A percentile compares a stretch with the other conserved stretches of the same genome.
These are phyloP conservation scores for Brachionichthys hirsutus DNA, from an alignment of 2,113 vertebrate species.

Conservation along the genomic window DNA sequence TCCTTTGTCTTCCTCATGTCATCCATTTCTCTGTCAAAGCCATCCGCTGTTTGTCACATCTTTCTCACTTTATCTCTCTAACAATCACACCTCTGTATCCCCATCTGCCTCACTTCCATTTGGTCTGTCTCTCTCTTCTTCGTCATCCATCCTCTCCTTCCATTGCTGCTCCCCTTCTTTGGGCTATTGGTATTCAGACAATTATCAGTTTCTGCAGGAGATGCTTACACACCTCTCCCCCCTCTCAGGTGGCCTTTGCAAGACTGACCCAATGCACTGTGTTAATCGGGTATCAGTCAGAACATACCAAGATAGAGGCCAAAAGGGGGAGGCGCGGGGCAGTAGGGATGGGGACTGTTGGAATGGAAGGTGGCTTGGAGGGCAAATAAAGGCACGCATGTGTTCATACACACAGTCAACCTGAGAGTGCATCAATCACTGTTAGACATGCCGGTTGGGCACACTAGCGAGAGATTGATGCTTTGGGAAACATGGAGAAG, in stretches of 20 bases:
- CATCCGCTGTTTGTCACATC: constrained; percentile 45
- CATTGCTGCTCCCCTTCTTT: constrained; percentile 24
- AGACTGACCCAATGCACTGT: constrained; percentile 42
- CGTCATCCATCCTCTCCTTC: constrained; percentile 2
- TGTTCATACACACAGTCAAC: constrained; percentile 18
- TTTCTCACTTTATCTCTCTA: constrained; percentile 9
- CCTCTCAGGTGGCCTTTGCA: constrained; percentile 38
- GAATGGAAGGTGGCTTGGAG: constrained; percentile 63
- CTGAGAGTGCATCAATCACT: constrained; percentile 65
- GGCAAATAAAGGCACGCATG: constrained; percentile 49
- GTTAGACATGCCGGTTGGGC: constrained; percentile 65
- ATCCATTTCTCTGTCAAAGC: constrained; percentile 35
- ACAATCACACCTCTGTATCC: constrained; percentile 33
- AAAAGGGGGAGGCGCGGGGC: constrained; percentile 16
- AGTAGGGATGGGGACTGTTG: not conserved
- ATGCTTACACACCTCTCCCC: constrained; percentile 20
- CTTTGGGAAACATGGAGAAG: constrained; percentile 52
- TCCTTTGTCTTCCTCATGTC: constrained; percentile 52
- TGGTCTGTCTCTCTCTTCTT: not conserved
- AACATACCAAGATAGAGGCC: constrained; percentile 19
- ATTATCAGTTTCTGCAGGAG: constrained; percentile 56
- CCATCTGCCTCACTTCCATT: not conserved
- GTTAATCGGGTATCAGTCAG: constrained; percentile 47
- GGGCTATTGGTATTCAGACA: constrained; percentile 35
- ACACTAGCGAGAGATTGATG: constrained; percentile 56